These are phyloP conservation scores for Luperina testacea DNA, from an alignment of 2,888 invertebrate genomes.

Conservation along the genomic window DNA sequence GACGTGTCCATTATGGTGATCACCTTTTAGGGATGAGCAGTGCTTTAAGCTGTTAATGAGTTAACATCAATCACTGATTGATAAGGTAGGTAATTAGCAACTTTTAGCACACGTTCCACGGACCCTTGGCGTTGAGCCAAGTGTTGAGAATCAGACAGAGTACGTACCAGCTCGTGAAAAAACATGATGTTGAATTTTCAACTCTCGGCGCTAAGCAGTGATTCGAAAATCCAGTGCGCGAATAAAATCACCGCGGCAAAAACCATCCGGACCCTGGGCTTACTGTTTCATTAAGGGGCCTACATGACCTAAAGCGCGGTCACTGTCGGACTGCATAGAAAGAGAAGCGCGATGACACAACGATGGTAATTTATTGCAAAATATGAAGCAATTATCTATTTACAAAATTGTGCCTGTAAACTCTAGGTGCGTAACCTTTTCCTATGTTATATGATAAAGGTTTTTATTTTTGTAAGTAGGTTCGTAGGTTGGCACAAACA, in stretches of 20 bases:
- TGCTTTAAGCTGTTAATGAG: constrained; percentile 44
- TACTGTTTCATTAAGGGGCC: constrained; percentile 7
- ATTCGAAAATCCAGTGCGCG: not conserved
- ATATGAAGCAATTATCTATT: too few relatives aligned
- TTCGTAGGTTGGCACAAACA: too few relatives aligned
- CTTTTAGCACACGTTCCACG: not conserved
- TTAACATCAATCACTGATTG: constrained; percentile 47
- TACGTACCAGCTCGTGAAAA: not conserved
- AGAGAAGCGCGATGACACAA: too few relatives aligned
- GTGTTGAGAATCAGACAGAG: not conserved
- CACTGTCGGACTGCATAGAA: too few relatives aligned
- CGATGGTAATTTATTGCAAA: too few relatives aligned
- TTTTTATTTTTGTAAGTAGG: too few relatives aligned
- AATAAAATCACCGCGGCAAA: too few relatives aligned
- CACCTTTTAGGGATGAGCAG: constrained; percentile 38
- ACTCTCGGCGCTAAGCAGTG: not conserved
- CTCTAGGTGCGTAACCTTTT: too few relatives aligned
- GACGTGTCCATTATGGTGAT: constrained; percentile 41
- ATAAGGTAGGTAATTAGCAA: constrained; percentile 44
- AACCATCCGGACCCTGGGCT: not conserved
- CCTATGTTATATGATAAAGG: too few relatives aligned
- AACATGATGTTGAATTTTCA: not conserved
- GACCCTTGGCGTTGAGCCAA: not conserved
- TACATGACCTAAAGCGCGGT: too few relatives aligned
- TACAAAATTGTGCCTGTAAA: too few relatives aligned